A percentile compares a stretch with the other conserved stretches of the same genome.
phyloP scores from a whole-genome alignment of 1,140 invertebrate genomes.

The Wasmannia auropunctata region DNA sequence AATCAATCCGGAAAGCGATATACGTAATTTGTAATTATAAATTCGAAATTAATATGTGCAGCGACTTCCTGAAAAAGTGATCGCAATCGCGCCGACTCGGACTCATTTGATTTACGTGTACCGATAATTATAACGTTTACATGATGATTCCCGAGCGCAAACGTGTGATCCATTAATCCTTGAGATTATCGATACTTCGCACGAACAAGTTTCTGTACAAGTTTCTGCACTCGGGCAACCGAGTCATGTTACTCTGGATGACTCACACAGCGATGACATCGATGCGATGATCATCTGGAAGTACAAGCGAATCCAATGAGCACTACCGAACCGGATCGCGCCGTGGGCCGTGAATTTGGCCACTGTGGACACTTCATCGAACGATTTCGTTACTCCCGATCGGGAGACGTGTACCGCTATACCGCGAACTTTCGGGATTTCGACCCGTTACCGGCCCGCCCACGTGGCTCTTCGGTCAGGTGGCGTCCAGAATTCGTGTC shows the following conservation, averaged over 20 bases:
- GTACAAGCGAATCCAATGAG: constrained; percentile 4
- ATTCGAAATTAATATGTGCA: background rate
- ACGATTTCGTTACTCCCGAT: constrained; percentile 35
- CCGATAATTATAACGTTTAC: constrained; percentile 21
- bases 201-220: background rate
- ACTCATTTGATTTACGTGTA: background rate
- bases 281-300: constrained; percentile 31
- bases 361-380: background rate
- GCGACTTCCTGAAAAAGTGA: background rate
- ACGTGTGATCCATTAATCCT: background rate
- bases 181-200: background rate
- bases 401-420: constrained; percentile 46
- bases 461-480: constrained; percentile 53
- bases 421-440: constrained; percentile 50
- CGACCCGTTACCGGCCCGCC: constrained; percentile 57
- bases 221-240: background rate
- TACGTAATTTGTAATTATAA: background rate
- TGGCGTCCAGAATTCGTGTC: constrained; percentile 26
- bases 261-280: constrained; percentile 51
- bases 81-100: background rate
- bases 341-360: constrained; percentile 28
- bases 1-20: background rate
- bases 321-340: background rate
- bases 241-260: background rate
- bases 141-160: background rate